Evolutionary conservation across 2,113 vertebrate species (phyloP), one percentile per base, ranked within the genome.

Genomic region (Hymenochirus boettgeri): DNA sequence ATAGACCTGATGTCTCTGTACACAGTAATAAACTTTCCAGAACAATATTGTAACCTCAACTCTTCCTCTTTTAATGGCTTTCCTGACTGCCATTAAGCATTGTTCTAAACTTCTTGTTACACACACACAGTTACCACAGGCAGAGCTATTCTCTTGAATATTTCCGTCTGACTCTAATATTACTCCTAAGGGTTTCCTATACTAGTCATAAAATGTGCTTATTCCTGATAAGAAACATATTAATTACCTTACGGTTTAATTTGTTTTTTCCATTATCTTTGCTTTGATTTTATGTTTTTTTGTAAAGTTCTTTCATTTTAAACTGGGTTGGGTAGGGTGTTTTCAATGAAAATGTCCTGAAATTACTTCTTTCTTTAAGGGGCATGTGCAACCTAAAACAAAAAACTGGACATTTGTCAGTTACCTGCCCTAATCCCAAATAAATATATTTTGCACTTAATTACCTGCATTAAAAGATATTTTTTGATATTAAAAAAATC

Each of bases 11-110:
- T 82, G 83, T 85, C 83, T 85, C 83, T 85, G 15, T 71, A 80
- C 80, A 75, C 83, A 82, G 83, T 80, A 80, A 85, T 82, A 83
- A 81, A 83, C 77, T 80, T 79, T 81, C 71, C 83, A 81, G 78
- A 72, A 80, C 75, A 60, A 75, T 76, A 70, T 47, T 79, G 74
- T 83, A 83, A 85, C 81, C 81, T 83, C 81, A 82, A 79, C 70
- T 82, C 83, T 83, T 82, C 81, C 80, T 81, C 79, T 76, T 81
- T 77, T 85, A 85, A 85, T 85, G 75, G 83, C 80, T 83, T 85
- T 78, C 75, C 75, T 72, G 76, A 6, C 0, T 48, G 74, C 80
- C 78, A 83, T 85, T 85, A 69, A 85, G 72, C 64, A 71, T 51
- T 12, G 26, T 70, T 76, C 72, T 71, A 74, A 71, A 80, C 63